Evolutionary conservation across 2,888 invertebrate genomes (phyloP), one percentile per base, ranked within the genome.

Genomic region (Selenia dentaria): DNA sequence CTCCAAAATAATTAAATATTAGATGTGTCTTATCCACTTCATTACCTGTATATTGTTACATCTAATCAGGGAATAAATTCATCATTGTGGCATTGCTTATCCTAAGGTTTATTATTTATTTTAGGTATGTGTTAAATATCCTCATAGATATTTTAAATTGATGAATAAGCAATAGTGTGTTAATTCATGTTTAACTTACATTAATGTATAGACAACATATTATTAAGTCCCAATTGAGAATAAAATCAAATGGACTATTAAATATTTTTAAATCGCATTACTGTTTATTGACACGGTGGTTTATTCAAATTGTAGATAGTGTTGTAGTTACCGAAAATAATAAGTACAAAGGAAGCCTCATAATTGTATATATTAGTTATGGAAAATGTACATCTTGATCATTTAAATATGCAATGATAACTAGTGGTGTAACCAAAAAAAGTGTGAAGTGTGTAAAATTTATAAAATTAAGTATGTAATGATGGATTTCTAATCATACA

Each of bases 301-400:
- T 25, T 50, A 44, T 51, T 44, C 39, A 42, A 42, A 45, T 39
- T 50, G 53, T 53, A 58, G 45, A 54, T 55, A 55, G 44, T 55
- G 51, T 50, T 46, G 50, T 49, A 20, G 52, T 59, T 59, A 59
- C 59, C 56, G 48, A 27, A 56, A 67, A 57, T 60, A 56, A 59
- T 53, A 67, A 69, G 69, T 70, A 70, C 70, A 70, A 70, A 70
- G 59, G 50, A 42, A 59, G 61, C 56, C 59, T 55, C 48, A 18
- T 63, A 57, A 59, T 51, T 54, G 58, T 59, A 54, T 59, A 55
- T 50, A 62, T 60, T 64, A 57, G 41, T 42, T 48, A 48, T 53
- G 45, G 55, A 53, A 61, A 52, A 56, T 51, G 52, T 53, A 57
- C 31, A 55, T 54, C 53, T 53, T 41, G 27, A 47, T 37, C 40